phyloP scores from a whole-genome alignment of 2,888 invertebrate genomes.

The Ernsta delagoae region DNA sequence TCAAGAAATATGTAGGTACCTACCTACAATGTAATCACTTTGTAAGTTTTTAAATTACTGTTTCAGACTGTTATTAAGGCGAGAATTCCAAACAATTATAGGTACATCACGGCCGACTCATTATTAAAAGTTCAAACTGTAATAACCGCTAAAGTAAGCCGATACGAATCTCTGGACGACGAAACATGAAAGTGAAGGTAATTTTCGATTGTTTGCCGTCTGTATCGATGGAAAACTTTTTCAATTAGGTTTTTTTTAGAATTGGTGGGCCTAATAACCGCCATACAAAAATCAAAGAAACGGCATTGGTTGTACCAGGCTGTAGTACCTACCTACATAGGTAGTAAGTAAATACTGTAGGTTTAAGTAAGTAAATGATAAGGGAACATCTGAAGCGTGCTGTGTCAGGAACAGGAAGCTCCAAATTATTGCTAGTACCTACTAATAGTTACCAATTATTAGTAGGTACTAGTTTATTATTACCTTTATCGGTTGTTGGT shows the following conservation, averaged over 20 bases:
- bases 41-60: constrained; percentile 66
- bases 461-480: no score
- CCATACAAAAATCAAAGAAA: constrained; percentile 43
- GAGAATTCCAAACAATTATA: constrained; percentile 54
- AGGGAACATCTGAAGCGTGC: no score
- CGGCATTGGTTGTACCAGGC: background rate
- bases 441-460: no score
- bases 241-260: constrained; percentile 68
- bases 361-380: no score
- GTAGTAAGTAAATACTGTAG: no score
- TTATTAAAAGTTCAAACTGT: constrained; percentile 79
- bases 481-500: no score
- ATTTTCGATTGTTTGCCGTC: constrained; percentile 70
- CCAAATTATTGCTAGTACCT: no score
- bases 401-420: no score
- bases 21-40: constrained; percentile 53
- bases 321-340: no score
- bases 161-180: constrained; percentile 68
- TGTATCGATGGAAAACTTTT: constrained; percentile 78
- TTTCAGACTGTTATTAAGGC: constrained; percentile 52
- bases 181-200: constrained; percentile 71
- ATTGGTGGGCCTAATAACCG: constrained; percentile 57
- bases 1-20: constrained; percentile 15
- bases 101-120: constrained; percentile 55
- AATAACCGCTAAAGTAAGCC: constrained; percentile 69